Conservation (phyloP, 2,888 invertebrate species). For the Podabrus alpinus region DNA sequence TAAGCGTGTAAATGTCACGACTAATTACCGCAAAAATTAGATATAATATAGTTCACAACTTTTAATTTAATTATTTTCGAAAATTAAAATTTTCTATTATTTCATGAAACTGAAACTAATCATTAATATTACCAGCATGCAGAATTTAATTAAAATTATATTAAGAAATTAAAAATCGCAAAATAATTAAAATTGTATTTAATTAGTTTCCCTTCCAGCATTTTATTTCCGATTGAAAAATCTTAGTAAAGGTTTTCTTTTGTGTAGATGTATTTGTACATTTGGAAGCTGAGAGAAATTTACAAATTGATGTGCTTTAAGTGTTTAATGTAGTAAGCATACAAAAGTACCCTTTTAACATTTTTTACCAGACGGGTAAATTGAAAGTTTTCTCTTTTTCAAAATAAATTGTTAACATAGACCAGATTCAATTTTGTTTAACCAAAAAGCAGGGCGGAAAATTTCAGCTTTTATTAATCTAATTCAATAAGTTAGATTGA, state of each 20-base stretch:
- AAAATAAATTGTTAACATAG: neutral
- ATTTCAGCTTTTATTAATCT: neutral
- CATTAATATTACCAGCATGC: neutral
- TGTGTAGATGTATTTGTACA: neutral
- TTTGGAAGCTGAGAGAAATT: neutral
- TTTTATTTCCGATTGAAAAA: too few species aligned
- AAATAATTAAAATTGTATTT: neutral
- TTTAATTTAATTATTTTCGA: neutral
- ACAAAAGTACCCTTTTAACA: neutral
- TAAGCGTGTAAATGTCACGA: neutral
- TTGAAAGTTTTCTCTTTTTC: neutral
- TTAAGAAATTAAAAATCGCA: neutral
- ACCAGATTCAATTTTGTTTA: neutral
- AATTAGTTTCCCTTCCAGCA: neutral
- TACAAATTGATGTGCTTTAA: neutral
- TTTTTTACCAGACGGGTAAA: neutral
- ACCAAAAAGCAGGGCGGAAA: neutral
- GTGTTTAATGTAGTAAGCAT: neutral
- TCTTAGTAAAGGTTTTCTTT: neutral
- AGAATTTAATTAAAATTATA: neutral
- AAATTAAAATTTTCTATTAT: neutral
- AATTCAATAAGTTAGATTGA: neutral
- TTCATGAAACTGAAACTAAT: neutral
- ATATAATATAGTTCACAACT: neutral
- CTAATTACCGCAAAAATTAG: neutral